Evolutionary conservation across 2,113 vertebrate genomes (phyloP).

Genomic region (Heterotilapia buettikoferi): DNA sequence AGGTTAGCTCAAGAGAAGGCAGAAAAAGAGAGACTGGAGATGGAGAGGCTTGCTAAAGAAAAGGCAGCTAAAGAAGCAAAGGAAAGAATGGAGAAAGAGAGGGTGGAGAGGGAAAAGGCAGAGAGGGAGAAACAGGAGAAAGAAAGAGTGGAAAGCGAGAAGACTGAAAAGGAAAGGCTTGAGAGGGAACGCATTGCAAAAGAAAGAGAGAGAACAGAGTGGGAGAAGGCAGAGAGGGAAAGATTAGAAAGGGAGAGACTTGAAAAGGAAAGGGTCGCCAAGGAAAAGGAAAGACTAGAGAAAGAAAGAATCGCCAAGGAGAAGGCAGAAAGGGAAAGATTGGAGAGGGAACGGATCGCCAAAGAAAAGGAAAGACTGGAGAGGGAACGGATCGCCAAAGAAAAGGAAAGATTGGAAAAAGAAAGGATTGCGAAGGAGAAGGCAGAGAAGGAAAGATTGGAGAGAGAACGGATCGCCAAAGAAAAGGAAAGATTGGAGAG

Average conservation of each 20-base stretch:
- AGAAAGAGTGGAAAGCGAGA: not conserved
- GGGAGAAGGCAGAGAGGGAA: not conserved
- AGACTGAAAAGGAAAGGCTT: not conserved
- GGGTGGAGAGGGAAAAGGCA: not conserved
- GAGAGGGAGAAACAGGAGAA: not conserved
- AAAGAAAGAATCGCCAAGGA: accelerated
- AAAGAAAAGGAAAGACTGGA: accelerated
- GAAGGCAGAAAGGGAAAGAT: accelerated
- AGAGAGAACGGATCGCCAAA: accelerated
- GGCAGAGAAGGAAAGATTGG: accelerated
- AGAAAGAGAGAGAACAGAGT: not conserved
- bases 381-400: accelerated
- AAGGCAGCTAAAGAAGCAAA: conserved; percentile 31
- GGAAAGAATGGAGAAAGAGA: not conserved
- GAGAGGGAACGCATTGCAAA: not conserved
- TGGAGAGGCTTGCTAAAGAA: conserved; percentile 71
- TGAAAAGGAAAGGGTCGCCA: not conserved
- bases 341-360: accelerated
- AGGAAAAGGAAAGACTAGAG: not conserved
- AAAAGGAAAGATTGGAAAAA: accelerated
- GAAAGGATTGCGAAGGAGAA: accelerated
- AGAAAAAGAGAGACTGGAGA: conserved; percentile 38
- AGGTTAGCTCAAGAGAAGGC: not conserved
- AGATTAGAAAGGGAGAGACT: not conserved
- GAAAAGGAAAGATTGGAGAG: accelerated